Conservation (phyloP, 2,113 vertebrate species). For the Oncorhynchus tshawytscha region DNA sequence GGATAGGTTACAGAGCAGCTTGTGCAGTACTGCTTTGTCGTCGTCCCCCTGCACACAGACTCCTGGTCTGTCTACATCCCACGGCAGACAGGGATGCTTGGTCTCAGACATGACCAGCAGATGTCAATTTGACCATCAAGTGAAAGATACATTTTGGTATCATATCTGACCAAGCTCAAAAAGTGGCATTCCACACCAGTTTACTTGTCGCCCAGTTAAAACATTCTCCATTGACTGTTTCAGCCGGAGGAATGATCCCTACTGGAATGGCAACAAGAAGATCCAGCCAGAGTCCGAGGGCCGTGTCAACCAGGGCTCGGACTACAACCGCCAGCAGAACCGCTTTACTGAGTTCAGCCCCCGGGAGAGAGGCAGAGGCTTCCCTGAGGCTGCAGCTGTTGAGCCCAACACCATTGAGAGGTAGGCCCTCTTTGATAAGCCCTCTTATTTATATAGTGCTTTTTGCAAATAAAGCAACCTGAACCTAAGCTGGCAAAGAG, state of each 20-base stretch:
- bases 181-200: background rate
- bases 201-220: background rate
- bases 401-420: constrained; percentile 86
- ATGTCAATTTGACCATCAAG: too few relatives aligned
- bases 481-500: too few relatives aligned
- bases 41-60: background rate
- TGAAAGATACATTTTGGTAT: too few relatives aligned
- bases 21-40: background rate
- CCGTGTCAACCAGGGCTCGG: constrained; percentile 85
- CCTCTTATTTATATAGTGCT: too few relatives aligned
- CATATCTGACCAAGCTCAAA: too few relatives aligned
- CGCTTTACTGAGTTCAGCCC: constrained; percentile 90
- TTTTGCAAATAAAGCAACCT: too few relatives aligned
- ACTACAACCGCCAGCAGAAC: constrained; percentile 87
- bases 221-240: constrained; percentile 10
- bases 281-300: constrained; percentile 83
- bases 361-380: constrained; percentile 81
- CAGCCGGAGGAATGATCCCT: constrained; percentile 86
- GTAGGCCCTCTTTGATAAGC: constrained; percentile 56
- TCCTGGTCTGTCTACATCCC: background rate
- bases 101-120: too few relatives aligned
- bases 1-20: background rate
- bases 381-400: constrained; percentile 79
- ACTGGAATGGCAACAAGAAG: constrained; percentile 94
- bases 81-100: background rate